Percentiles rank a stretch among this genome's conserved stretches.
These are phyloP conservation scores for Tragelaphus strepsiceros DNA, from an alignment of 2,113 vertebrate species.

Conservation along the genomic window DNA sequence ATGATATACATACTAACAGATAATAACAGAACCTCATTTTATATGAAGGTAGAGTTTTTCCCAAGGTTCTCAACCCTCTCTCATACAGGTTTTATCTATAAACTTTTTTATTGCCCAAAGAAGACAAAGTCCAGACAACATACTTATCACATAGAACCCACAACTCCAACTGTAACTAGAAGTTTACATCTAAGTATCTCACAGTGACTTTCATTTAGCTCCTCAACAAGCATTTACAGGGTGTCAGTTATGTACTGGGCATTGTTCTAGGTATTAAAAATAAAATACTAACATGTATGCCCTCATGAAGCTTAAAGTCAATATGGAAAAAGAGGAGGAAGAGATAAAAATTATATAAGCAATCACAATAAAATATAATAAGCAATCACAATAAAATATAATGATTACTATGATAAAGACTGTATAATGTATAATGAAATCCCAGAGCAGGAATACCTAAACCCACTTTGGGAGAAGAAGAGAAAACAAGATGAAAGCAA, in stretches of 20 bases:
- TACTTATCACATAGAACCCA: background rate
- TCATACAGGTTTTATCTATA: background rate
- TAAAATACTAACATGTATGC: background rate
- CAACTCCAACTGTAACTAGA: background rate
- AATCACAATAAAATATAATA: constrained; percentile 5
- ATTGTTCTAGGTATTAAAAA: constrained; percentile 21
- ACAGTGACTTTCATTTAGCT: background rate
- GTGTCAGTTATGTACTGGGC: background rate
- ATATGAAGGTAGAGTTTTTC: constrained; percentile 10
- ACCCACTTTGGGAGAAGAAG: background rate
- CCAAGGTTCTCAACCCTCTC: background rate
- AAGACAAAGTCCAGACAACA: background rate
- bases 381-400: constrained; percentile 9
- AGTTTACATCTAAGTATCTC: background rate
- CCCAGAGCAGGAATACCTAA: constrained; percentile 1
- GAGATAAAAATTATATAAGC: background rate
- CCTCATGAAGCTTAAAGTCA: background rate
- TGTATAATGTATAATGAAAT: background rate
- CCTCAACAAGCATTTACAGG: constrained; percentile 13
- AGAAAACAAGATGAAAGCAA: constrained; percentile 5
- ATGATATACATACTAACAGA: background rate
- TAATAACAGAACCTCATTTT: constrained; percentile 14
- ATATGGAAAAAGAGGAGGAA: background rate
- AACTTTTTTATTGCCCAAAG: background rate
- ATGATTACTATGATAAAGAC: background rate